Conservation (phyloP, 2,888 invertebrate genomes). For the Timema podura region DNA sequence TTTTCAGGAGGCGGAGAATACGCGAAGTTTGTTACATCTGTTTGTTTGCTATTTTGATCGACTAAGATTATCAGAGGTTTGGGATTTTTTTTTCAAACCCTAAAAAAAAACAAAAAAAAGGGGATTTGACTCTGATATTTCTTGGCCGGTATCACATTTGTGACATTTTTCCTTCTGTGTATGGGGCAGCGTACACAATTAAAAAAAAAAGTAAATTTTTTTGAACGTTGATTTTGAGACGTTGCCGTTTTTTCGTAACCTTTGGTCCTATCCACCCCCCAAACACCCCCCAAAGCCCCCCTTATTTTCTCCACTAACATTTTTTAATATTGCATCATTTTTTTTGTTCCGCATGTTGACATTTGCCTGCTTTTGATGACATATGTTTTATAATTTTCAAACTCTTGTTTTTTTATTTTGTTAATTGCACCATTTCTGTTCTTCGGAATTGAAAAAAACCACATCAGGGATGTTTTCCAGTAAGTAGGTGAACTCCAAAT, state of each 20-base stretch:
- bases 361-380: constrained; percentile 34
- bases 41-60: constrained; percentile 45
- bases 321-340: constrained; percentile 34
- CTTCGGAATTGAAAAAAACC: constrained; percentile 60
- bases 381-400: constrained; percentile 34
- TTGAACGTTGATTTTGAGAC: constrained; percentile 27
- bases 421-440: constrained; percentile 63
- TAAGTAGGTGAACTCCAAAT: constrained; percentile 56
- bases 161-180: constrained; percentile 84
- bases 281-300: too few species aligned
- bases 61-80: constrained; percentile 31
- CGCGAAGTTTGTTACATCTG: constrained; percentile 30
- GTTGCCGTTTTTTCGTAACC: constrained; percentile 27
- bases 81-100: constrained; percentile 43
- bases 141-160: constrained; percentile 45
- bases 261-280: constrained; percentile 3
- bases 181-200: constrained; percentile 72
- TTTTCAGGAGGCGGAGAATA: constrained; percentile 44
- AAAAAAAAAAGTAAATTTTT: constrained; percentile 29
- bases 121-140: constrained; percentile 31
- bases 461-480: constrained; percentile 70
- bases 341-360: constrained; percentile 33
- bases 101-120: too few species aligned
- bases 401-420: constrained; percentile 47
- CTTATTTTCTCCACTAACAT: constrained; percentile 30